A percentile compares a stretch with the other conserved stretches of the same genome.
Evolutionary conservation across 2,113 vertebrate species (phyloP).

Genomic region (Azemiops feae): DNA sequence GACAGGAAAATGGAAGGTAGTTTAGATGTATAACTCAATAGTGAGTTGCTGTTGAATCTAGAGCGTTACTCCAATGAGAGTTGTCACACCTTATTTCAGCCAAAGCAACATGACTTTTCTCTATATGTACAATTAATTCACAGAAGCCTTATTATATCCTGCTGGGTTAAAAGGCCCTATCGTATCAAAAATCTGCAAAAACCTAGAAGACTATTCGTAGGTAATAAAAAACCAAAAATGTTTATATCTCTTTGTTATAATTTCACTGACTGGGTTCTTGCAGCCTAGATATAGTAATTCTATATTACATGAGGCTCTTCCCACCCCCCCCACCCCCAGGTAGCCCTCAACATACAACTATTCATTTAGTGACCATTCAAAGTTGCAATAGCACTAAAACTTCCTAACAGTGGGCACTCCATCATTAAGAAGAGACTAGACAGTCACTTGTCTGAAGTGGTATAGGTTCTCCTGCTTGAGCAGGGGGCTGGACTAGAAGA

Average conservation of each 20-base stretch:
- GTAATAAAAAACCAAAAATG: background rate
- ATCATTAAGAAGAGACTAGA: no score
- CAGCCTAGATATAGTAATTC: background rate
- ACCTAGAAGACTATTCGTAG: background rate
- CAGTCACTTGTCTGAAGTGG: no score
- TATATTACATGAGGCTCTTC: background rate
- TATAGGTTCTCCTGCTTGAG: no score
- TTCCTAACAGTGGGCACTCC: no score
- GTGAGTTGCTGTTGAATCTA: background rate
- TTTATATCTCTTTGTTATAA: background rate
- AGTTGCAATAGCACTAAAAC: background rate
- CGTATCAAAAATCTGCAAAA: background rate
- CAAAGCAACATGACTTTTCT: background rate
- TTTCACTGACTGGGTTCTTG: background rate
- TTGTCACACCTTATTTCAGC: background rate
- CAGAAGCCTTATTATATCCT: background rate
- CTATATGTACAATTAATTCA: background rate
- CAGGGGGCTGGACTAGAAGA: no score
- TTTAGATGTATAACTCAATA: background rate
- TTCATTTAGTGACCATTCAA: background rate
- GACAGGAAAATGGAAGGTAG: background rate
- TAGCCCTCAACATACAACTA: no score
- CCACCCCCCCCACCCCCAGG: background rate
- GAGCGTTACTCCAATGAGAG: background rate
- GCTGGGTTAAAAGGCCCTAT: background rate